These are phyloP conservation scores for Drosophila repleta DNA, from an alignment of 1,140 invertebrate genomes.

Conservation along the genomic window DNA sequence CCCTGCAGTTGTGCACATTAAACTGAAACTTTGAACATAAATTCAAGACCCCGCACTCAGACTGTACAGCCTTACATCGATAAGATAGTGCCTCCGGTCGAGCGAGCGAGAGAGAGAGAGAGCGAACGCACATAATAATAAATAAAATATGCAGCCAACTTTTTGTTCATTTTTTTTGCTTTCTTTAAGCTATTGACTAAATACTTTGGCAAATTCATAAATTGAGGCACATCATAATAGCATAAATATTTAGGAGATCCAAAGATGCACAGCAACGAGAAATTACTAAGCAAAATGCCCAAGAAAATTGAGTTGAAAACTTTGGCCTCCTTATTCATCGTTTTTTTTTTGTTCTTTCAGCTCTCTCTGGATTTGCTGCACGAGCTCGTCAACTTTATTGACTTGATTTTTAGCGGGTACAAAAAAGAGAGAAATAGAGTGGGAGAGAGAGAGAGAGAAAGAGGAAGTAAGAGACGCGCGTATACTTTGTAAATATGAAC, in stretches of 20 bases:
- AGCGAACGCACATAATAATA: conserved; percentile 16
- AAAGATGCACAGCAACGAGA: conserved; percentile 32
- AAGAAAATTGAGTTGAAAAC: conserved; percentile 73
- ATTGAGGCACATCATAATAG: conserved; percentile 66
- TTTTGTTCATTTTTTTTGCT: conserved; percentile 8
- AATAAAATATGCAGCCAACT: conserved; percentile 67
- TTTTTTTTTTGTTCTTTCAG: neutral
- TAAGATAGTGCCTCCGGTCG: conserved; percentile 21
- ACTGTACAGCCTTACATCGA: conserved; percentile 54
- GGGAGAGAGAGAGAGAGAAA: conserved; percentile 14
- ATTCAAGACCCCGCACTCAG: conserved; percentile 56
- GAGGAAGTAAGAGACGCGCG: neutral
- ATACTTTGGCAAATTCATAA: conserved; percentile 82
- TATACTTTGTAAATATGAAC: neutral
- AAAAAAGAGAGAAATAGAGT: conserved; percentile 41
- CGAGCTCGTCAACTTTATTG: conserved; percentile 57
- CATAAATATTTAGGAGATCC: conserved; percentile 76
- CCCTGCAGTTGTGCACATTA: conserved; percentile 59
- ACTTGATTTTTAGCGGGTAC: conserved; percentile 59
- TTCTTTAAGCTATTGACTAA: conserved; percentile 74
- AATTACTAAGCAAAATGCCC: conserved; percentile 51
- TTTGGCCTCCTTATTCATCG: conserved; percentile 37
- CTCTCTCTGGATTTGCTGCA: neutral
- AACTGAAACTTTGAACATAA: conserved; percentile 71
- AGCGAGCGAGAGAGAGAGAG: neutral